A percentile compares a stretch with the other conserved stretches of the same genome.
These are phyloP conservation scores for Tetragnatha versicolor DNA, from an alignment of 1,140 invertebrate genomes.

Conservation along the genomic window DNA sequence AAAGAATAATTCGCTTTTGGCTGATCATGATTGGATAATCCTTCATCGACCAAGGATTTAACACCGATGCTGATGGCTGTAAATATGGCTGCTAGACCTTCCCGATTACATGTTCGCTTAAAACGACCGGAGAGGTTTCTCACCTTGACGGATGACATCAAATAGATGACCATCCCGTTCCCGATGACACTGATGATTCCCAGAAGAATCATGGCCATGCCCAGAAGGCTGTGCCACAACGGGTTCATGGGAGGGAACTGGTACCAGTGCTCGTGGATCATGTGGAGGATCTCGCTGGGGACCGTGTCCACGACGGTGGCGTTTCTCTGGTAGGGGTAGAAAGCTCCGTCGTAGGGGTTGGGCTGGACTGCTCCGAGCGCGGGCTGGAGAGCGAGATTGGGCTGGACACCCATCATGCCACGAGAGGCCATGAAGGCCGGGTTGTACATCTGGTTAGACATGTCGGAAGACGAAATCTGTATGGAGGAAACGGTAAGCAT, in stretches of 20 bases:
- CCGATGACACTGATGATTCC: conserved; percentile 76
- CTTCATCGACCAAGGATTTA: too few relatives aligned
- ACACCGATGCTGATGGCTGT: too few relatives aligned
- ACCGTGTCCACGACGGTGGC: conserved; percentile 78
- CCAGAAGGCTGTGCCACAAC: conserved; percentile 79
- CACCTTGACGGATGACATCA: conserved; percentile 77
- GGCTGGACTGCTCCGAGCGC: neutral
- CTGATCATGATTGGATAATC: too few relatives aligned
- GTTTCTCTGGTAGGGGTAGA: conserved; percentile 65
- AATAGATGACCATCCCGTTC: conserved; percentile 86
- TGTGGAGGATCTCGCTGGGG: conserved; percentile 74
- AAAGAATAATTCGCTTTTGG: too few relatives aligned
- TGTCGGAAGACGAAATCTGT: conserved; percentile 17
- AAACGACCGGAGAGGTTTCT: too few relatives aligned
- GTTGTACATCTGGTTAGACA: conserved; percentile 29
- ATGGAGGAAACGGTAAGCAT: too few relatives aligned
- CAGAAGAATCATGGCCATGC: conserved; percentile 76
- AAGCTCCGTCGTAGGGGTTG: conserved; percentile 36
- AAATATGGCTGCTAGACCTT: too few relatives aligned
- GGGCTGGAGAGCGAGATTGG: conserved; percentile 1
- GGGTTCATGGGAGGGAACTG: conserved; percentile 80
- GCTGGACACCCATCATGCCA: conserved; percentile 34
- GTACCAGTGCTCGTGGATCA: conserved; percentile 78
- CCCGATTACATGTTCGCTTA: too few relatives aligned
- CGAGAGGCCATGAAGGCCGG: conserved; percentile 48